Evolutionary conservation across 2,113 vertebrate genomes (phyloP).

Genomic region (Etheostoma spectabile): DNA sequence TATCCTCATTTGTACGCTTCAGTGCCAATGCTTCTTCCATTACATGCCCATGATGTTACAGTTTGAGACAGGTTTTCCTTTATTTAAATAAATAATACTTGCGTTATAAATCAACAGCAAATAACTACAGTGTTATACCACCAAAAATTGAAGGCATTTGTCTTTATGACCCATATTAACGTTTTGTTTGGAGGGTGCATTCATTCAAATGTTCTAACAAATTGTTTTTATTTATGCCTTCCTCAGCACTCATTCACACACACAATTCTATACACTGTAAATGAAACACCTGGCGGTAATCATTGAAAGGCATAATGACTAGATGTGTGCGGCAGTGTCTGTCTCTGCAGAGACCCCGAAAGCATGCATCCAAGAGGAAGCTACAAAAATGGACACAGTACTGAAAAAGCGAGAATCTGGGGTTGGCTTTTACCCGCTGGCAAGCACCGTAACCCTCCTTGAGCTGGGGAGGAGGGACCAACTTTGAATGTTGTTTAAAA

Average conservation of each 20-base stretch:
- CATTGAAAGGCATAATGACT: no score
- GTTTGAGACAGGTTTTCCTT: background rate
- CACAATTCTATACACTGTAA: background rate
- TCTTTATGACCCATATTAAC: background rate
- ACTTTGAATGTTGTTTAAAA: no score
- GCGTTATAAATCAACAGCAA: background rate
- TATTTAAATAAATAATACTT: background rate
- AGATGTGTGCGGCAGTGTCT: no score
- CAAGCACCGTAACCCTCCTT: no score
- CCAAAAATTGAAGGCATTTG: background rate
- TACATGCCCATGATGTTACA: background rate
- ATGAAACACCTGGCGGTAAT: background rate
- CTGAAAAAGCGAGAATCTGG: no score
- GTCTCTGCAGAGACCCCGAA: no score
- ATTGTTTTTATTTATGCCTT: background rate
- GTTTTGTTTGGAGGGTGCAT: background rate
- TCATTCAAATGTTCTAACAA: background rate
- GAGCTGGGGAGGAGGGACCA: no score
- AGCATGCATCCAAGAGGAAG: no score
- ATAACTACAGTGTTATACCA: background rate
- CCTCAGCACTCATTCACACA: background rate
- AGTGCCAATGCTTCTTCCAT: slow-evolving; percentile 9
- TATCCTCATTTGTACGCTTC: slow-evolving; percentile 1
- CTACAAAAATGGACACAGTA: no score
- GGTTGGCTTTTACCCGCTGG: no score